Percentiles rank a stretch among this genome's conserved stretches.
phyloP scores from a whole-genome alignment of 2,113 vertebrate species.

The Peromyscus leucopus region DNA sequence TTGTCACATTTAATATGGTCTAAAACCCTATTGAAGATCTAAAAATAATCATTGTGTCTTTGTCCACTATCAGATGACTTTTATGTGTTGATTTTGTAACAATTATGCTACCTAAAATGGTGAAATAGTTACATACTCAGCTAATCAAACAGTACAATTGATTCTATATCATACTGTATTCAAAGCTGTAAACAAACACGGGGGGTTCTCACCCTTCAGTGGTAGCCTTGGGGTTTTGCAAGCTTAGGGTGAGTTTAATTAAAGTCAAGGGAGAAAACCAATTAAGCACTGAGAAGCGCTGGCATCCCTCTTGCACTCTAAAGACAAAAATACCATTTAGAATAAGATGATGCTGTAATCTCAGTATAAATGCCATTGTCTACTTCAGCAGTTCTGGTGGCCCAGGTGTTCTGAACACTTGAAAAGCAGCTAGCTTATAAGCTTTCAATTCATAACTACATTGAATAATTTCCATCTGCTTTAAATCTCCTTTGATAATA shows the following conservation, averaged over 20 bases:
- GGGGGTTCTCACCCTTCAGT: slow-evolving; percentile 55
- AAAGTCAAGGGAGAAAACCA: slow-evolving; percentile 77
- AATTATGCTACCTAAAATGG: slow-evolving; percentile 50
- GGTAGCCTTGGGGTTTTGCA: slow-evolving; percentile 68
- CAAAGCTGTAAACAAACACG: slow-evolving; percentile 59
- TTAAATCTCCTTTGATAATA: slow-evolving; percentile 67
- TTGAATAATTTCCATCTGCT: slow-evolving; percentile 63
- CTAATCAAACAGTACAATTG: slow-evolving; percentile 61
- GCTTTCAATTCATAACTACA: slow-evolving; percentile 63
- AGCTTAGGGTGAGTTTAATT: slow-evolving; percentile 81
- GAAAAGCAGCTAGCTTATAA: slow-evolving; percentile 72
- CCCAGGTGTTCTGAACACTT: slow-evolving; percentile 72
- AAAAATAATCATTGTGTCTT: not conserved
- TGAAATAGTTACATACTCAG: slow-evolving; percentile 36
- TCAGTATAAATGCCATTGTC: slow-evolving; percentile 72
- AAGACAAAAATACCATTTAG: slow-evolving; percentile 78
- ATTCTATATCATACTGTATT: slow-evolving; percentile 65
- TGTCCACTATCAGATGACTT: slow-evolving; percentile 22
- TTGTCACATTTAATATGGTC: slow-evolving; percentile 47
- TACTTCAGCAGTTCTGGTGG: slow-evolving; percentile 69
- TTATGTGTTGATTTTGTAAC: slow-evolving; percentile 48
- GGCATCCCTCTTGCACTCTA: slow-evolving; percentile 66
- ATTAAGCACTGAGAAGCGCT: slow-evolving; percentile 71
- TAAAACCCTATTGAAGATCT: slow-evolving; percentile 38
- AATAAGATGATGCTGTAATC: slow-evolving; percentile 72